These are phyloP conservation scores for Podiceps cristatus DNA, from an alignment of 2,113 vertebrate genomes.

Conservation along the genomic window DNA sequence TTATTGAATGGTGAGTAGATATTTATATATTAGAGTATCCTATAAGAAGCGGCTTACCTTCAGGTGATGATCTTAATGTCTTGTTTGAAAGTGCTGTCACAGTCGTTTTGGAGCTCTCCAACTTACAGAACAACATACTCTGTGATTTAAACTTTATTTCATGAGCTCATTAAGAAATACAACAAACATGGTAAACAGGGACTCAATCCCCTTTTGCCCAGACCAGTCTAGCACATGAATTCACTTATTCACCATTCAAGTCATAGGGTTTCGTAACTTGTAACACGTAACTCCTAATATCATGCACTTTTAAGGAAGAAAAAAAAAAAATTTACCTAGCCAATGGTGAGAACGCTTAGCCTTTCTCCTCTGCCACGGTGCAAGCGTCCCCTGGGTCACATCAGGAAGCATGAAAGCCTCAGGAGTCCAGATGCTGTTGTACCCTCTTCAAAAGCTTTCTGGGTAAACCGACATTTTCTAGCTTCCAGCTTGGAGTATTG, in stretches of 20 bases:
- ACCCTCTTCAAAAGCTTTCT: background rate
- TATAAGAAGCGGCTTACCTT: background rate
- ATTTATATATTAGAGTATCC: background rate
- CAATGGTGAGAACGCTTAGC: background rate
- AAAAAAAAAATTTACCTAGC: background rate
- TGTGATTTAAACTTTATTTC: background rate
- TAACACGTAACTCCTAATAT: background rate
- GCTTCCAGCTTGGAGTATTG: background rate
- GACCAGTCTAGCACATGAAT: background rate
- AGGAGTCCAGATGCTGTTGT: background rate
- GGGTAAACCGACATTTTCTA: background rate
- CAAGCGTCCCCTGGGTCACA: background rate
- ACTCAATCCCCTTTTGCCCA: background rate
- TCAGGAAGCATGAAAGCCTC: background rate
- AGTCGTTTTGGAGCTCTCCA: background rate
- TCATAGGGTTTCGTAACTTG: background rate
- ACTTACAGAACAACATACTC: background rate
- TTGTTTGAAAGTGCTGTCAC: background rate
- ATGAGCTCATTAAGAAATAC: background rate
- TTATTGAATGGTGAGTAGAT: background rate
- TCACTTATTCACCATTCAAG: background rate
- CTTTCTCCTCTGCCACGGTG: accelerated
- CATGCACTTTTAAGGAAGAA: accelerated
- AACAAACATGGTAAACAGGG: background rate
- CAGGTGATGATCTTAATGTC: background rate